These are phyloP conservation scores for Meriones psammophilus DNA, from an alignment of 2,797 vertebrate genomes.

Conservation along the genomic window DNA sequence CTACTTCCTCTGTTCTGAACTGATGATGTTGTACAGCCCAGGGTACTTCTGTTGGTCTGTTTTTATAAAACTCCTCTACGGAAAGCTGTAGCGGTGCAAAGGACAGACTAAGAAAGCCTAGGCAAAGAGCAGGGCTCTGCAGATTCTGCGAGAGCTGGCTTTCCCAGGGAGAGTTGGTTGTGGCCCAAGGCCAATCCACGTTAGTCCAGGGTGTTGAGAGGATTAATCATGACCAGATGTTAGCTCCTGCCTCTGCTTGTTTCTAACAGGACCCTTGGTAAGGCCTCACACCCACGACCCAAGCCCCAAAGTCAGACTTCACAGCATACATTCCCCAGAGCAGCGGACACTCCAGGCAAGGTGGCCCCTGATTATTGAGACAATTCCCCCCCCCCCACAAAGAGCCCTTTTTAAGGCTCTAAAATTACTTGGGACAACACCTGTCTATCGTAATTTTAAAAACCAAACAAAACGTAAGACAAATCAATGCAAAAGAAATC, in stretches of 20 bases:
- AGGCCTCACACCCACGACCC: conserved; percentile 37
- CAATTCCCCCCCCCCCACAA: neutral
- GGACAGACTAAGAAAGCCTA: neutral
- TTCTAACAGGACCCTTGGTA: conserved; percentile 18
- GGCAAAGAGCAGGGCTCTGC: neutral
- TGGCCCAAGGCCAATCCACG: conserved; percentile 54
- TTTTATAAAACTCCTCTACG: neutral
- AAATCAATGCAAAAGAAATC: neutral
- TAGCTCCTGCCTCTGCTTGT: conserved; percentile 41
- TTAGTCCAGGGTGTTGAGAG: conserved; percentile 73
- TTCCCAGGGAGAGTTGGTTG: conserved; percentile 63
- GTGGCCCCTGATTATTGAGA: neutral
- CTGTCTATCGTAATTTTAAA: conserved; percentile 1
- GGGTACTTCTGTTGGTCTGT: neutral
- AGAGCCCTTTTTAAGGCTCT: neutral
- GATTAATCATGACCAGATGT: conserved; percentile 78
- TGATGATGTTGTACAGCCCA: neutral
- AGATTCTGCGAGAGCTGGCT: neutral
- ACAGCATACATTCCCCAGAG: neutral
- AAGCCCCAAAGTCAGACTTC: neutral
- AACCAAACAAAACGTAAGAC: neutral
- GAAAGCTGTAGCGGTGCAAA: neutral
- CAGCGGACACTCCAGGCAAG: neutral
- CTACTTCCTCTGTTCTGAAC: neutral
- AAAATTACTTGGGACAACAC: conserved; percentile 5